A percentile compares a stretch with the other conserved stretches of the same genome.
Evolutionary conservation across 2,797 vertebrate species (phyloP).

Genomic region (Acrocephalus scirpaceus): DNA sequence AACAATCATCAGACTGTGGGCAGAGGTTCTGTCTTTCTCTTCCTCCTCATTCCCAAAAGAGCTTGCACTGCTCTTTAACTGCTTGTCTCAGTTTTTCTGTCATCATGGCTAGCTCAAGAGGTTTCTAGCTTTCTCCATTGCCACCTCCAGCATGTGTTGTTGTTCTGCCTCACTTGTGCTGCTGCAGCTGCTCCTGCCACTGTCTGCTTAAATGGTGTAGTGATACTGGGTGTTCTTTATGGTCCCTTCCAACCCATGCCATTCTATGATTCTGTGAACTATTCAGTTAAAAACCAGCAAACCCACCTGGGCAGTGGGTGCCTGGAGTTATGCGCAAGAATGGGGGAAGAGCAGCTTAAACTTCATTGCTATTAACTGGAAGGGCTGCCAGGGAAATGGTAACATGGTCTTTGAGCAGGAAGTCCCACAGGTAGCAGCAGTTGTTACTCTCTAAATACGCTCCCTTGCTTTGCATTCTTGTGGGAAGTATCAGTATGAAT

Average conservation of each 20-base stretch:
- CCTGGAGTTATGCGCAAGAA: background rate
- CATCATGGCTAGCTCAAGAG: background rate
- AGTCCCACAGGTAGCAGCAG: background rate
- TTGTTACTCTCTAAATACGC: rapidly evolving
- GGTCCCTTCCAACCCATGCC: background rate
- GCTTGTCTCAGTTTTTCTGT: background rate
- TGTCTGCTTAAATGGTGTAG: rapidly evolving
- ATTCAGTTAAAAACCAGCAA: background rate
- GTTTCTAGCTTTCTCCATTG: background rate
- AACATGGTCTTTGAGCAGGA: background rate
- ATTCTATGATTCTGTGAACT: background rate
- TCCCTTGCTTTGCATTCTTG: background rate
- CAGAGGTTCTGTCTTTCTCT: background rate
- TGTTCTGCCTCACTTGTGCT: background rate
- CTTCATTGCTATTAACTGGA: background rate
- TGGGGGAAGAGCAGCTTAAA: background rate
- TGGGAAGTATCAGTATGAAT: background rate
- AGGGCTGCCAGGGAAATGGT: background rate
- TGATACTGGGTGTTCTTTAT: background rate
- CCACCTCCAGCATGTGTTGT: background rate
- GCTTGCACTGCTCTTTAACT: background rate
- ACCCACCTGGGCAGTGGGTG: background rate
- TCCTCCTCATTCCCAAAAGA: background rate
- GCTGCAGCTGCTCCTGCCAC: background rate
- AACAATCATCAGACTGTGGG: background rate